Base-by-base conservation (phyloP, 2,113 vertebrate genomes). In the Lagopus leucura region DNA sequence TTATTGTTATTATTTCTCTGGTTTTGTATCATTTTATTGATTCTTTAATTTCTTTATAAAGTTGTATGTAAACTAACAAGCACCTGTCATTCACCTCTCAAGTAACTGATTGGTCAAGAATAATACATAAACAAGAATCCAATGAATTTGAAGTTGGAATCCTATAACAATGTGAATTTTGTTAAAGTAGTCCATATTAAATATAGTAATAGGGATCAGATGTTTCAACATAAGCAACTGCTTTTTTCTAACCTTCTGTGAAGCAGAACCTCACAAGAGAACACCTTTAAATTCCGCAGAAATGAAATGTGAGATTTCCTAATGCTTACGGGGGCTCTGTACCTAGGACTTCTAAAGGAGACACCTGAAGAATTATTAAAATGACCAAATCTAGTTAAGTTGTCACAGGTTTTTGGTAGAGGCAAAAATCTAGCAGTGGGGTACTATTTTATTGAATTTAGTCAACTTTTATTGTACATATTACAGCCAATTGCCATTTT, bases 401-500 rank as follows among this genome's bases (percentile, higher is more conserved):
- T 94, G 92, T 73, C 82, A 91, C 17, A 58, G 47, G 3, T 3
- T 82, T 91, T 93, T 91, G 50, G 61, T 60, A 85, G 50, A 73
- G 24, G 54, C 67, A 48, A 94, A 95, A 88, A 91, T 90, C 60
- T 79, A 96, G 76, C 61, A 91, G 57, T 60, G 63, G 27, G 32
- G 38, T 57, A 89, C 76, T 64, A 52, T 91, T 96, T 96, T 93
- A 91, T 50, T 94, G 90, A 94, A 94, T 89, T 90, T 84, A 89
- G 55, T 75, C 90, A 84, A 47, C 34, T 70, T 88, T 91, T 85
- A 81, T 78, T 70, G 71, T 76, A 77, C 70, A 61, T 93, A 93
- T 92, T 93, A 95, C 84, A 93, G 76, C 58, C 90, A 92, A 54
- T 92, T 92, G 92, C 91, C 89, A 58, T 88, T 82, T 92, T 95